A percentile compares a stretch with the other conserved stretches of the same genome.
These are phyloP conservation scores for Polylopha cassiicola DNA, from an alignment of 2,888 invertebrate species.

Conservation along the genomic window DNA sequence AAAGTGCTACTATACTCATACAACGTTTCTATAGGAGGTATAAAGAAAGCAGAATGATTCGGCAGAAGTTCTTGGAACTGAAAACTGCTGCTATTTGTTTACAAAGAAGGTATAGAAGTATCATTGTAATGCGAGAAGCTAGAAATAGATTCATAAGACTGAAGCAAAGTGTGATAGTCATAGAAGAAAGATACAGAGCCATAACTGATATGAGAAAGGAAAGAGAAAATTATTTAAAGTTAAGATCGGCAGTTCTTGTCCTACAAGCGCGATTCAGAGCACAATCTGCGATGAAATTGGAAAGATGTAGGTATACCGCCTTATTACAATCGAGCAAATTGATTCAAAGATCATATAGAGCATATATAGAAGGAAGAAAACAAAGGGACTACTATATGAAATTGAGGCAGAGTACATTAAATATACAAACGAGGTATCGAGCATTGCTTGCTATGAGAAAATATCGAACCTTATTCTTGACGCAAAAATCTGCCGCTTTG, in stretches of 20 bases:
- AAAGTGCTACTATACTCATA: conserved; percentile 36
- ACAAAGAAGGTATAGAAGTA: conserved; percentile 57
- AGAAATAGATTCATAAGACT: conserved; percentile 46
- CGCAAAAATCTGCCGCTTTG: conserved; percentile 32
- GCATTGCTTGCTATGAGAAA: conserved; percentile 47
- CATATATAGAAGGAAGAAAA: conserved; percentile 36
- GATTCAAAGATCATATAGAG: conserved; percentile 63
- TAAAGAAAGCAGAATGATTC: conserved; percentile 36
- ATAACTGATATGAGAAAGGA: conserved; percentile 44
- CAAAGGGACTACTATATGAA: conserved; percentile 46
- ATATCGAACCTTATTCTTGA: conserved; percentile 39
- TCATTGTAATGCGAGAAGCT: conserved; percentile 47
- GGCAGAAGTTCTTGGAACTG: conserved; percentile 49
- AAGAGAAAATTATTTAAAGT: conserved; percentile 39
- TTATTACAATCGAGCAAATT: conserved; percentile 45
- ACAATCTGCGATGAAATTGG: conserved; percentile 43
- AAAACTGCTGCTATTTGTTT: conserved; percentile 52
- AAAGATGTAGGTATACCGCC: conserved; percentile 48
- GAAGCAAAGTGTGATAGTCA: conserved; percentile 35
- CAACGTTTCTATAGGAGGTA: conserved; percentile 44
- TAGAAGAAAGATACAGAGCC: conserved; percentile 63
- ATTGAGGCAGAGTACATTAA: conserved; percentile 37
- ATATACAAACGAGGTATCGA: conserved; percentile 49
- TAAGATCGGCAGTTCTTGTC: conserved; percentile 31
- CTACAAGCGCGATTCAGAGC: conserved; percentile 58